These are phyloP conservation scores for Drosophila micromelanica DNA, from an alignment of 1,140 invertebrate species.

Conservation along the genomic window DNA sequence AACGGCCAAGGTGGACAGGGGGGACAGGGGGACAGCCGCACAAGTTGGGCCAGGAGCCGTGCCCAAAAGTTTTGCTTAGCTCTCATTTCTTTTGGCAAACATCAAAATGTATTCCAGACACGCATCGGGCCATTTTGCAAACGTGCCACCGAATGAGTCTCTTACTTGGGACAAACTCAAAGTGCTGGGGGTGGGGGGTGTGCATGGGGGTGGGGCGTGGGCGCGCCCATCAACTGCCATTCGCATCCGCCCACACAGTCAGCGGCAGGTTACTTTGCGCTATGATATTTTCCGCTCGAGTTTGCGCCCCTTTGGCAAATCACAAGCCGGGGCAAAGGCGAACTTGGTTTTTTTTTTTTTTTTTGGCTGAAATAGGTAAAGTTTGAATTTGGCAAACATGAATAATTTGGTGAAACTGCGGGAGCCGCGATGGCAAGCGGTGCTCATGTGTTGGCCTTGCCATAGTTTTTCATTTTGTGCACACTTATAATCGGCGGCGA, in stretches of 20 bases:
- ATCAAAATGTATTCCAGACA: conserved; percentile 81
- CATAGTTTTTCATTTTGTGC: conserved; percentile 55
- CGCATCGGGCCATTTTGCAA: conserved; percentile 81
- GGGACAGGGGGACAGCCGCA: neutral
- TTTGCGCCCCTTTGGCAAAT: conserved; percentile 41
- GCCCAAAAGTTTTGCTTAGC: conserved; percentile 42
- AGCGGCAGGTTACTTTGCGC: conserved; percentile 23
- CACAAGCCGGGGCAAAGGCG: conserved; percentile 42
- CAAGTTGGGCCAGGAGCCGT: neutral
- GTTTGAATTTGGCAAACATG: conserved; percentile 75
- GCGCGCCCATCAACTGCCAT: conserved; percentile 52
- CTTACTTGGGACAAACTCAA: conserved; percentile 13
- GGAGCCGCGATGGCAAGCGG: neutral
- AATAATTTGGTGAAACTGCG: conserved; percentile 60
- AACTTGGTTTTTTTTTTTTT: conserved; percentile 15
- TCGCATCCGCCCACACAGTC: conserved; percentile 68
- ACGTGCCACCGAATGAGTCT: conserved; percentile 79
- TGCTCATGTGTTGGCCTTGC: conserved; percentile 24
- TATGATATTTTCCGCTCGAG: conserved; percentile 55
- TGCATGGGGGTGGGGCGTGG: neutral
- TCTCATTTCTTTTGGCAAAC: conserved; percentile 68
- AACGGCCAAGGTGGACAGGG: neutral
- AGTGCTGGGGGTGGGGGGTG: neutral
- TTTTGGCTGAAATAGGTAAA: conserved; percentile 65
- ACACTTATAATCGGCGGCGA: conserved; percentile 66